These are phyloP conservation scores for Trochalopteron elliotii DNA, from an alignment of 2,113 vertebrate genomes.

Conservation along the genomic window DNA sequence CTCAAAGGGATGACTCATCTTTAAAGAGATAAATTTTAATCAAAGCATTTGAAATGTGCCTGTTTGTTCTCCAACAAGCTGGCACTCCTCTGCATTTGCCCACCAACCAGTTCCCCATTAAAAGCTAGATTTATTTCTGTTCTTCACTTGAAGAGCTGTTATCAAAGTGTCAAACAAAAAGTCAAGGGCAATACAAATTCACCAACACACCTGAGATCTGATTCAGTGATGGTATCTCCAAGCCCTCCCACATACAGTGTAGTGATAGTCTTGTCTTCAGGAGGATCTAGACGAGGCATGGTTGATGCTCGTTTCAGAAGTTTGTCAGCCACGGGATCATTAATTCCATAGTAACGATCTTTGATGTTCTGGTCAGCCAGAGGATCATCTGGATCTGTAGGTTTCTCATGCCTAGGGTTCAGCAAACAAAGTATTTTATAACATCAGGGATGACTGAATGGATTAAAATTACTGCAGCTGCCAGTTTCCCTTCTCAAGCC, in stretches of 20 bases:
- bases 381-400: constrained; percentile 96
- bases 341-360: constrained; percentile 97
- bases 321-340: constrained; percentile 97
- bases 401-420: constrained; percentile 90
- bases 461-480: background rate
- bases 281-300: constrained; percentile 94
- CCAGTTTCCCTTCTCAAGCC: background rate
- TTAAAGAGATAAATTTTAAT: background rate
- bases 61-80: background rate
- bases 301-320: constrained; percentile 93
- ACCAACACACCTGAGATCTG: constrained; percentile 87
- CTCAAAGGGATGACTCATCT: background rate
- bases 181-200: background rate
- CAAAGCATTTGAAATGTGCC: background rate
- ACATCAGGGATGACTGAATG: background rate
- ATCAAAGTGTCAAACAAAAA: background rate
- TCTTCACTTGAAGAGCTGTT: background rate
- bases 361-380: constrained; percentile 99
- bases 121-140: background rate
- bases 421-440: background rate
- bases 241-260: constrained; percentile 95
- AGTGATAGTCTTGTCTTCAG: constrained; percentile 94
- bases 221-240: constrained; percentile 92
- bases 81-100: constrained; percentile 15
- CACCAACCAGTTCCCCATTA: background rate